These are phyloP conservation scores for Porites evermanni DNA, from an alignment of 92 coral and sea anemone genomes.

Conservation along the genomic window DNA sequence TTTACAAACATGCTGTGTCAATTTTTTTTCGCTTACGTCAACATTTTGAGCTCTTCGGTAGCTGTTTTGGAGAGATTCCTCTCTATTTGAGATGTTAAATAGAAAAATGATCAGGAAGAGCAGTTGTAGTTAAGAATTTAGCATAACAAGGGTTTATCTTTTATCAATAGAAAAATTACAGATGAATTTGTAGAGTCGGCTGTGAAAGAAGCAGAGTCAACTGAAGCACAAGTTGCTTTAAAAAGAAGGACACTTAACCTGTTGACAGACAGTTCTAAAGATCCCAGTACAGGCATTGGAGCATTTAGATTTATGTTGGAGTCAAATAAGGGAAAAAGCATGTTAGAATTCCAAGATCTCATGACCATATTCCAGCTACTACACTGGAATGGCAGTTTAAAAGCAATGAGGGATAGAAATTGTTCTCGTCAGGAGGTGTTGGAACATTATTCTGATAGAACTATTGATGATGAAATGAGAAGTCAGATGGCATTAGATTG, in stretches of 20 bases:
- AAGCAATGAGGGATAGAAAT: conserved; percentile 91
- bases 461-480: conserved; percentile 92
- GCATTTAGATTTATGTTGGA: conserved; percentile 92
- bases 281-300: conserved; percentile 85
- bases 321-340: conserved; percentile 88
- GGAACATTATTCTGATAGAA: conserved; percentile 79
- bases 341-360: conserved; percentile 93
- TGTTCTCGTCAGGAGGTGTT: conserved; percentile 92
- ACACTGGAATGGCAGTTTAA: conserved; percentile 94
- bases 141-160: background rate
- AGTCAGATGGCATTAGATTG: conserved; percentile 96
- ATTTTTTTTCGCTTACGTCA: too few relatives aligned
- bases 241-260: conserved; percentile 69
- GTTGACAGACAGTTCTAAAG: conserved; percentile 54
- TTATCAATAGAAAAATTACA: conserved; percentile 77
- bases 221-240: conserved; percentile 67
- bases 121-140: too few relatives aligned
- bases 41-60: too few relatives aligned
- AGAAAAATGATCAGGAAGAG: too few relatives aligned
- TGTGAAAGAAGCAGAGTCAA: conserved; percentile 83
- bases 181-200: conserved; percentile 93
- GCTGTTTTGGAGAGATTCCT: too few relatives aligned
- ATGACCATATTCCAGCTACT: conserved; percentile 94
- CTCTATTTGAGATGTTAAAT: too few relatives aligned
- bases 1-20: too few relatives aligned